Percentiles rank a stretch among this genome's conserved stretches.
Evolutionary conservation across 2,797 vertebrate genomes (phyloP).

Genomic region (Sebastes vulpes): DNA sequence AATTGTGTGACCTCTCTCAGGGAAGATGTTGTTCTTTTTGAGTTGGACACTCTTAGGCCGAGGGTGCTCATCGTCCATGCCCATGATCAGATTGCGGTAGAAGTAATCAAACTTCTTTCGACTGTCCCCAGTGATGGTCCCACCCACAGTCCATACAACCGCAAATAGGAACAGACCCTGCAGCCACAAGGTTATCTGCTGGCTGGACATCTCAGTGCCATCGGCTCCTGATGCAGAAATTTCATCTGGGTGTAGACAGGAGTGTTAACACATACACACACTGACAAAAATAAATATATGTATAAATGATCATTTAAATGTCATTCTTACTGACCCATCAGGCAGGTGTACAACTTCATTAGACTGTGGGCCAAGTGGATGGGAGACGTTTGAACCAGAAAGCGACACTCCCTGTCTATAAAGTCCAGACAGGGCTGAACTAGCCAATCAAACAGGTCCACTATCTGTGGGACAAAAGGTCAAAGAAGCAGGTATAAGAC

Average conservation of each 20-base stretch:
- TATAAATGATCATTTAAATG: not conserved
- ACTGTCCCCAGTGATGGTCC: constrained; percentile 89
- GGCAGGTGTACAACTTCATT: constrained; percentile 90
- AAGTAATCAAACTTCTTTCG: constrained; percentile 93
- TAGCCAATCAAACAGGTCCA: constrained; percentile 92
- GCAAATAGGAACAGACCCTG: constrained; percentile 94
- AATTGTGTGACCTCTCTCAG: constrained; percentile 88
- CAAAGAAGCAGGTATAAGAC: constrained; percentile 18
- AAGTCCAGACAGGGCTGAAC: constrained; percentile 93
- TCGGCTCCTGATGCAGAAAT: constrained; percentile 70
- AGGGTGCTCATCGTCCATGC: constrained; percentile 83
- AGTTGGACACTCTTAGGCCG: constrained; percentile 90
- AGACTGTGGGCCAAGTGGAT: constrained; percentile 90
- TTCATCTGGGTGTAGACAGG: constrained; percentile 86
- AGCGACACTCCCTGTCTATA: constrained; percentile 85
- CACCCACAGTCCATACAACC: constrained; percentile 92
- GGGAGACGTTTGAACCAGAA: constrained; percentile 89
- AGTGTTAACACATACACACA: not conserved
- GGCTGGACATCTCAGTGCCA: constrained; percentile 83
- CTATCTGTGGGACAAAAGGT: constrained; percentile 81
- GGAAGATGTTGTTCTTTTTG: constrained; percentile 89
- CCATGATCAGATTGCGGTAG: constrained; percentile 89
- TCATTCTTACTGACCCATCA: constrained; percentile 86
- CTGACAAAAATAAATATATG: not conserved
- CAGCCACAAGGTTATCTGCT: constrained; percentile 91